A percentile compares a stretch with the other conserved stretches of the same genome.
These are phyloP conservation scores for Seriola rivoliana DNA, from an alignment of 2,113 vertebrate species.

Conservation along the genomic window DNA sequence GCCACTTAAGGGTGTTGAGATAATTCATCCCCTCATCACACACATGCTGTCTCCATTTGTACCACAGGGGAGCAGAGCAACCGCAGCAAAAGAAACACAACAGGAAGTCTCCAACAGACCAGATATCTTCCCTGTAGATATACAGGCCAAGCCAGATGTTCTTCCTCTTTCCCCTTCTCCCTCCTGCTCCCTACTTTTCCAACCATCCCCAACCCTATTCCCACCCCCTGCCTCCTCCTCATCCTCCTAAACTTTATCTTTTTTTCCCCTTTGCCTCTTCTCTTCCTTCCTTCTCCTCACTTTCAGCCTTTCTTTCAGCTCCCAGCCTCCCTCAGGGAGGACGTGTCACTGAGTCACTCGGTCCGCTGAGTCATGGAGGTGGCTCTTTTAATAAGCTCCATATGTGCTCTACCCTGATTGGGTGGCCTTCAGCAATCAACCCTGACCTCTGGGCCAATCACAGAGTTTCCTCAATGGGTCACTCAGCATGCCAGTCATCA, in stretches of 20 bases:
- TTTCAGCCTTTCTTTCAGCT: constrained; percentile 6
- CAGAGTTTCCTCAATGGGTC: constrained; percentile 5
- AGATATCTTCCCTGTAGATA: constrained; percentile 69
- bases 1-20: constrained; percentile 53
- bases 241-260: background rate
- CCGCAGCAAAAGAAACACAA: constrained; percentile 68
- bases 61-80: constrained; percentile 71
- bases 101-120: constrained; percentile 76
- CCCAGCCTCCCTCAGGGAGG: constrained; percentile 16
- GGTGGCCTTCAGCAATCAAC: constrained; percentile 52
- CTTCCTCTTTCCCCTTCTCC: constrained; percentile 55
- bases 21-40: constrained; percentile 57
- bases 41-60: constrained; percentile 80
- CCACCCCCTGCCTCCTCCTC: background rate
- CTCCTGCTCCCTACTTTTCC: constrained; percentile 22
- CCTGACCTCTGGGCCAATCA: constrained; percentile 67
- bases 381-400: constrained; percentile 73
- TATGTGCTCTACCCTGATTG: constrained; percentile 59
- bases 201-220: background rate
- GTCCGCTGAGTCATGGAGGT: constrained; percentile 58
- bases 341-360: constrained; percentile 56
- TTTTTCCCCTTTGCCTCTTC: constrained; percentile 15
- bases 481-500: background rate
- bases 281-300: constrained; percentile 21
- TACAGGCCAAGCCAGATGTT: constrained; percentile 77